Evolutionary conservation across 92 coral and sea anemone genomes (phyloP).

Genomic region (Pocillopora meandrina): DNA sequence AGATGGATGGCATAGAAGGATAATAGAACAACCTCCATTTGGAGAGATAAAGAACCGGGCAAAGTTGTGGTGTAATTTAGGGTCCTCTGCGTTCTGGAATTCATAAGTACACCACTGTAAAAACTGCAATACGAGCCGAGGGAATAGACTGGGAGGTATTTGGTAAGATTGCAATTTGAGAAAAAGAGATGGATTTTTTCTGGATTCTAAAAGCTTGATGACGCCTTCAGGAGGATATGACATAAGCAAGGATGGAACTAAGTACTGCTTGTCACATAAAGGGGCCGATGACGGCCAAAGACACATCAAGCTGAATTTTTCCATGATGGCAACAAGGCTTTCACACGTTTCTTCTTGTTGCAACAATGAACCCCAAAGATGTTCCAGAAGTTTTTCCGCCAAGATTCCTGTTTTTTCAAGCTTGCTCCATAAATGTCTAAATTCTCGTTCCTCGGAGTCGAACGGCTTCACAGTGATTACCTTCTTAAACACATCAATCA

Average conservation of each 20-base stretch:
- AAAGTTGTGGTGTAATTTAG: conserved; percentile 30
- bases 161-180: conserved; percentile 34
- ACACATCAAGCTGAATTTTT: conserved; percentile 60
- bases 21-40: conserved; percentile 24
- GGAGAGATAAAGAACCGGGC: conserved; percentile 39
- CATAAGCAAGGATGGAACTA: conserved; percentile 58
- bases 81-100: conserved; percentile 7
- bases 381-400: conserved; percentile 27
- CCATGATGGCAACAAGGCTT: conserved; percentile 53
- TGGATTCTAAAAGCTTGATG: neutral
- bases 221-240: conserved; percentile 33
- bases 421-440: conserved; percentile 37
- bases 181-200: conserved; percentile 43
- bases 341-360: conserved; percentile 28
- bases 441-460: conserved; percentile 12
- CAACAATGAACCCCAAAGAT: conserved; percentile 37
- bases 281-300: conserved; percentile 32
- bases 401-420: conserved; percentile 52
- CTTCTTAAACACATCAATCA: conserved; percentile 60
- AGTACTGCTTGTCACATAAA: conserved; percentile 20
- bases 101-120: conserved; percentile 38
- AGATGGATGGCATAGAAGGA: conserved; percentile 30
- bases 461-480: conserved; percentile 59
- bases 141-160: conserved; percentile 47
- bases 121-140: conserved; percentile 49